Conservation (phyloP, 2,888 invertebrate genomes). For the Acheta domesticus region DNA sequence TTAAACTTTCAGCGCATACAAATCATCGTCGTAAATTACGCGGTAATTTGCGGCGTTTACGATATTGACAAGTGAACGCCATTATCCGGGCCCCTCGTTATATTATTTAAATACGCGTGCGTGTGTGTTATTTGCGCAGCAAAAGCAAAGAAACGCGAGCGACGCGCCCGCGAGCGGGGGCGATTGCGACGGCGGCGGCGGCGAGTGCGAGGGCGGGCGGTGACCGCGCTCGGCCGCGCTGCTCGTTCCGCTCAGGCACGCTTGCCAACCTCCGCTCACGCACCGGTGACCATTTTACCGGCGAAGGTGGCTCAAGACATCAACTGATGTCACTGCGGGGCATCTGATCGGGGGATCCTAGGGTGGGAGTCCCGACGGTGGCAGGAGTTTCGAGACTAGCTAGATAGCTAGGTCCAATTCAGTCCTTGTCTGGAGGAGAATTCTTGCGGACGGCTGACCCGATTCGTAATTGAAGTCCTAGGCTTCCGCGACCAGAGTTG, state of each 20-base stretch:
- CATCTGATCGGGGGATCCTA: too few relatives aligned
- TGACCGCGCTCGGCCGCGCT: too few relatives aligned
- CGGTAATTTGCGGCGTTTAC: conserved; percentile 18
- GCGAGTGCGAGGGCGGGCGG: not conserved
- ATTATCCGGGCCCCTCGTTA: not conserved
- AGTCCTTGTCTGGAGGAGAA: too few relatives aligned
- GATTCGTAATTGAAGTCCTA: too few relatives aligned
- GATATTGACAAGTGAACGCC: not conserved
- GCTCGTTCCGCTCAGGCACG: not conserved
- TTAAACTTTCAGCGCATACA: conserved; percentile 8
- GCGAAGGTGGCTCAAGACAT: too few relatives aligned
- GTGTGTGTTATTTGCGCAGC: conserved; percentile 18
- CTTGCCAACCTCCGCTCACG: not conserved
- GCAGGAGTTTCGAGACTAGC: too few relatives aligned
- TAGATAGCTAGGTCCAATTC: too few relatives aligned
- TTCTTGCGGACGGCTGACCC: too few relatives aligned
- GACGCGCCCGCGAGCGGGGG: not conserved
- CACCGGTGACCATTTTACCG: too few relatives aligned
- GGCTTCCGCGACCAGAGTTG: too few relatives aligned
- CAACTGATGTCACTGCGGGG: too few relatives aligned
- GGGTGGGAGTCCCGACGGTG: too few relatives aligned
- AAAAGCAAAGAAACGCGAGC: not conserved
- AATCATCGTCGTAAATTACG: conserved; percentile 7
- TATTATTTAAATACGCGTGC: not conserved
- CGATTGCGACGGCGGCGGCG: not conserved